phyloP scores from a whole-genome alignment of 2,888 invertebrate species.

The Daptonema setosum region DNA sequence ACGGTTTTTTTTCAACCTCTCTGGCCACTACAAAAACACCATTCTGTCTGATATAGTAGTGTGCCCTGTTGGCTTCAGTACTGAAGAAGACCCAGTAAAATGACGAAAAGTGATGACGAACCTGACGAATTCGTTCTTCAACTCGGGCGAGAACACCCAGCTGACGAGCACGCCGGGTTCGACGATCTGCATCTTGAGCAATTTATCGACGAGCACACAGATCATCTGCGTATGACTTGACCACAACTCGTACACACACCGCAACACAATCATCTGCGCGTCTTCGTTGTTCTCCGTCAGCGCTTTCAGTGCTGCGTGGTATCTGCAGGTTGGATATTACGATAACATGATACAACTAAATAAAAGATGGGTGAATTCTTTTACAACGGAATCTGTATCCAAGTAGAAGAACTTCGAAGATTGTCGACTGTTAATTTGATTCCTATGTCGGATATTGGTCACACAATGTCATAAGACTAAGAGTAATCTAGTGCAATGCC shows the following conservation, averaged over 20 bases:
- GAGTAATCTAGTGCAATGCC: too few relatives aligned
- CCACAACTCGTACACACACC: slow-evolving; percentile 86
- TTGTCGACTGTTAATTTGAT: too few relatives aligned
- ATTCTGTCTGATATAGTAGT: too few relatives aligned
- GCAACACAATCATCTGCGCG: slow-evolving; percentile 74
- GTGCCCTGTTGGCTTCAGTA: too few relatives aligned
- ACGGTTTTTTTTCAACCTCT: too few relatives aligned
- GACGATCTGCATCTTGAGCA: slow-evolving; percentile 86
- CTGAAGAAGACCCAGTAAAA: too few relatives aligned
- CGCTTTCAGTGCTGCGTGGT: slow-evolving; percentile 40
- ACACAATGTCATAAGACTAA: too few relatives aligned
- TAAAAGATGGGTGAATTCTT: too few relatives aligned
- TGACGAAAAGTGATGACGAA: background rate
- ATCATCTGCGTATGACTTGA: slow-evolving; percentile 86
- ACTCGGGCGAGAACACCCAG: slow-evolving; percentile 40
- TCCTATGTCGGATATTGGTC: too few relatives aligned
- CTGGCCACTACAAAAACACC: too few relatives aligned
- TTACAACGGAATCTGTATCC: too few relatives aligned
- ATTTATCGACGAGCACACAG: slow-evolving; percentile 79
- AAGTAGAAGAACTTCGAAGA: too few relatives aligned
- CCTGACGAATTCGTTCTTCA: slow-evolving; percentile 18
- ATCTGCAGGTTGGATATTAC: slow-evolving; percentile 21
- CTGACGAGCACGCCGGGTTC: slow-evolving; percentile 90
- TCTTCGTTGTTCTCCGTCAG: slow-evolving; percentile 68
- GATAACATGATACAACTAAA: background rate